A percentile compares a stretch with the other conserved stretches of the same genome.
phyloP scores from a whole-genome alignment of 2,797 vertebrate genomes.

The Parotocinclus haroldoi region DNA sequence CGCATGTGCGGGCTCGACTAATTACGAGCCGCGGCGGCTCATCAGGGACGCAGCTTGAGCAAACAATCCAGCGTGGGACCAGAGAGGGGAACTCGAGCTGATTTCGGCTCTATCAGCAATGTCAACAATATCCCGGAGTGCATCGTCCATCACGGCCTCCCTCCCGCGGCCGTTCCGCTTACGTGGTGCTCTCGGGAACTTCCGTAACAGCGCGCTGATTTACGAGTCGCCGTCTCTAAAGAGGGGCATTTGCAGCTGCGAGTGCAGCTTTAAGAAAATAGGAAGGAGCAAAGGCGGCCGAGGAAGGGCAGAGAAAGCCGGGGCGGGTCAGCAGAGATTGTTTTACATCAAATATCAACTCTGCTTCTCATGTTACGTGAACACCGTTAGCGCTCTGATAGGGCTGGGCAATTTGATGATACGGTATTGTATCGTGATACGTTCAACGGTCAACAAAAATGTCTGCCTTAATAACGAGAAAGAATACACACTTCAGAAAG shows the following conservation, averaged over 20 bases:
- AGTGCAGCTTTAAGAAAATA: slow-evolving; percentile 1
- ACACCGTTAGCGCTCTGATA: too few species aligned
- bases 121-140: slow-evolving; percentile 9
- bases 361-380: too few species aligned
- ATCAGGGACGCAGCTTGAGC: slow-evolving; percentile 25
- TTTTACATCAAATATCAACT: too few species aligned
- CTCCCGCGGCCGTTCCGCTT: slow-evolving; percentile 1
- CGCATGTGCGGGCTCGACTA: slow-evolving; percentile 4
- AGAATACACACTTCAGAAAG: too few species aligned
- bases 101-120: slow-evolving; percentile 16
- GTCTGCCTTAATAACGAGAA: too few species aligned
- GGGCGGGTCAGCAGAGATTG: too few species aligned
- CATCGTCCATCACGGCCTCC: slow-evolving; percentile 14
- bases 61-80: slow-evolving; percentile 10
- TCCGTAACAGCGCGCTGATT: slow-evolving; percentile 29
- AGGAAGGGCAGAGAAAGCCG: not conserved
- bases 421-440: too few species aligned
- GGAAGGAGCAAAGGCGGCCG: not conserved
- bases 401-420: too few species aligned
- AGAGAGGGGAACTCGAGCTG: not conserved
- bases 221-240: slow-evolving; percentile 22
- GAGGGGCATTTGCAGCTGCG: slow-evolving; percentile 19
- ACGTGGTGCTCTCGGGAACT: slow-evolving; percentile 24
- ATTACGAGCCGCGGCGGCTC: slow-evolving; percentile 29
- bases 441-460: too few species aligned